These are phyloP conservation scores for Diaprepes abbreviatus DNA, from an alignment of 2,888 invertebrate species.

Conservation along the genomic window DNA sequence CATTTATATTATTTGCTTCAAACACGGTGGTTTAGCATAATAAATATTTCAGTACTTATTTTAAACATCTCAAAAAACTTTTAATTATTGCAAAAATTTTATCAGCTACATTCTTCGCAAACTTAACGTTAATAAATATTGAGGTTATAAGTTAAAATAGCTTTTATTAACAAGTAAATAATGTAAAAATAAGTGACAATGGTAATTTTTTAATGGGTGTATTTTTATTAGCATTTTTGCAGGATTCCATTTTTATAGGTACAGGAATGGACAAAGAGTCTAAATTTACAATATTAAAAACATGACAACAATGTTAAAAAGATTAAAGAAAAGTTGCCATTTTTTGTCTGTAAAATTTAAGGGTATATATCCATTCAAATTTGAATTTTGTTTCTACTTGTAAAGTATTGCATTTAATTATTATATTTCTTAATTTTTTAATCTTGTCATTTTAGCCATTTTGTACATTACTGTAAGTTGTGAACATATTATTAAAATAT, in stretches of 20 bases:
- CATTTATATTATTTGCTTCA: slow-evolving; percentile 6
- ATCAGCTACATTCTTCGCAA: slow-evolving; percentile 33
- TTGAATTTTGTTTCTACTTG: too few relatives aligned
- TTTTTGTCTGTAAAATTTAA: too few relatives aligned
- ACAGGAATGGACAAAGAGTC: slow-evolving; percentile 2
- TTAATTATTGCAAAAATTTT: slow-evolving; percentile 16
- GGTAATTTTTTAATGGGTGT: slow-evolving; percentile 18
- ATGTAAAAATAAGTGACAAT: slow-evolving; percentile 25
- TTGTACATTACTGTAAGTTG: background rate
- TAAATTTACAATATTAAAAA: background rate
- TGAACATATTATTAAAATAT: slow-evolving; percentile 16
- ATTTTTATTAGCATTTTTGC: slow-evolving; percentile 8
- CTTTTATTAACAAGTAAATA: slow-evolving; percentile 36
- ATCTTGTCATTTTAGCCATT: slow-evolving; percentile 1
- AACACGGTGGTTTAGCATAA: background rate
- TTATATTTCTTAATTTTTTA: too few relatives aligned
- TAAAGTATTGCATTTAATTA: too few relatives aligned
- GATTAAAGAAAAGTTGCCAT: too few relatives aligned
- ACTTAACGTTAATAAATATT: slow-evolving; percentile 45
- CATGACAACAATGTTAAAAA: too few relatives aligned
- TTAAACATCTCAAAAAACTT: background rate
- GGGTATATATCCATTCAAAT: too few relatives aligned
- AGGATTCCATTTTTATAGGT: background rate
- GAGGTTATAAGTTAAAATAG: slow-evolving; percentile 41
- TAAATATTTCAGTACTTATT: slow-evolving; percentile 10